Base-by-base conservation (phyloP, 64 coral and sea anemone genomes). In the Anthopleura sola region DNA sequence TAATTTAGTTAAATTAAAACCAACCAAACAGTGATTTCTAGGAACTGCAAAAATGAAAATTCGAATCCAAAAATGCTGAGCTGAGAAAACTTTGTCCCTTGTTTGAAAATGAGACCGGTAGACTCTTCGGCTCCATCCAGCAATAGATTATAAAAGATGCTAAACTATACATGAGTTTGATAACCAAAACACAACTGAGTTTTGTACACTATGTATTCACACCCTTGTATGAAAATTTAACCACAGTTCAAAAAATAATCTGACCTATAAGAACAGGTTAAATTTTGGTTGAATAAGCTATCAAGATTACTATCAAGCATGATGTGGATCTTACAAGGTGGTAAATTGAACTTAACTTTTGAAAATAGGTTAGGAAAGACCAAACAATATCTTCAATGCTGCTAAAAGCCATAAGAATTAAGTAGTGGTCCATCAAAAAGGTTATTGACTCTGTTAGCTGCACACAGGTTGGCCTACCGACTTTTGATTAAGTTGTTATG, bases 401-500 rank as follows among this genome's bases (percentile, higher is more conserved):
- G 0, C 66, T 3, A 15, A 71, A 71, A 71, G 13, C 29, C 66
- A 32, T 36, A 13, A 32, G 2, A 32, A 34, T 71, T 32, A 32
- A 32, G 26, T 71, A 26, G n/a, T n/a, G 7, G 58, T 71, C 34
- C 50, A 53, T 53, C 50, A 53, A 14, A 53, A 53, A 53, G 16
- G 14, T 71, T 71, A 29, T 71, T 34, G 29, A 15, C 66, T 71
- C 66, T 71, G 26, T 15, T 71, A 71, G 13, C 28, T 62, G 6
- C 58, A n/a, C n/a, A 26, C 14, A 71, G 29, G 29, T 71, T 36
- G n/a, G 66, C 11, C 66, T 31, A 71, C 29, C 34, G 29, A 32
- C 66, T 71, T 34, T 71, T 71, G 66, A 71, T 71, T 71, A 71
- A 71, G 26, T 34, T 71, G 66, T 71, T 71, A 71, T 71, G 66